phyloP scores from a whole-genome alignment of 2,888 invertebrate species.

The Chymomyza caudatula region DNA sequence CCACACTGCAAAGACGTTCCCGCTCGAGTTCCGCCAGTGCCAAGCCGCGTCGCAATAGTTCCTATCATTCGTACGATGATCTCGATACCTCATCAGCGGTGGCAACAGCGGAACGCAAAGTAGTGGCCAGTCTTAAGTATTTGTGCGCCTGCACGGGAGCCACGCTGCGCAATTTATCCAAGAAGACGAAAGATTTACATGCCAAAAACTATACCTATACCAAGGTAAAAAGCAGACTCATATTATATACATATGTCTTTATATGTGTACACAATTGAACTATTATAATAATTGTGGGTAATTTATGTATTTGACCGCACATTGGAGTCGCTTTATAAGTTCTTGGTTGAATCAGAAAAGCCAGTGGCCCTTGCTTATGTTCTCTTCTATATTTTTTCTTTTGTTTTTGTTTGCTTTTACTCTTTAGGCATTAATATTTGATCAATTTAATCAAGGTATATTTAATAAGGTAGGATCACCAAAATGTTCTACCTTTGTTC shows the following conservation, averaged over 20 bases:
- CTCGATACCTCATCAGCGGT: slow-evolving; percentile 62
- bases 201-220: slow-evolving; percentile 80
- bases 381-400: background rate
- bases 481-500: no score
- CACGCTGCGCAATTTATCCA: slow-evolving; percentile 72
- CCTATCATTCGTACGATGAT: slow-evolving; percentile 73
- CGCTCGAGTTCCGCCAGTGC: slow-evolving; percentile 53
- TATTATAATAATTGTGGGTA: background rate
- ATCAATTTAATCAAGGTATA: no score
- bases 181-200: slow-evolving; percentile 73
- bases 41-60: slow-evolving; percentile 71
- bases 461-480: no score
- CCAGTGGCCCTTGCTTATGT: no score
- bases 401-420: no score
- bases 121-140: slow-evolving; percentile 73
- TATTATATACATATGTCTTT: background rate
- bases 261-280: background rate
- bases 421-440: no score
- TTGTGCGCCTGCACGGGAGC: slow-evolving; percentile 76
- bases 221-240: slow-evolving; percentile 81
- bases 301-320: background rate
- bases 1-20: slow-evolving; percentile 51
- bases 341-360: slow-evolving; percentile 15
- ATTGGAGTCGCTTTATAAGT: slow-evolving; percentile 1
- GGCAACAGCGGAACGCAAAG: slow-evolving; percentile 59